A percentile compares a stretch with the other conserved stretches of the same genome.
Conservation (phyloP, 2,888 invertebrate genomes). For the Polymixis flavicincta region DNA sequence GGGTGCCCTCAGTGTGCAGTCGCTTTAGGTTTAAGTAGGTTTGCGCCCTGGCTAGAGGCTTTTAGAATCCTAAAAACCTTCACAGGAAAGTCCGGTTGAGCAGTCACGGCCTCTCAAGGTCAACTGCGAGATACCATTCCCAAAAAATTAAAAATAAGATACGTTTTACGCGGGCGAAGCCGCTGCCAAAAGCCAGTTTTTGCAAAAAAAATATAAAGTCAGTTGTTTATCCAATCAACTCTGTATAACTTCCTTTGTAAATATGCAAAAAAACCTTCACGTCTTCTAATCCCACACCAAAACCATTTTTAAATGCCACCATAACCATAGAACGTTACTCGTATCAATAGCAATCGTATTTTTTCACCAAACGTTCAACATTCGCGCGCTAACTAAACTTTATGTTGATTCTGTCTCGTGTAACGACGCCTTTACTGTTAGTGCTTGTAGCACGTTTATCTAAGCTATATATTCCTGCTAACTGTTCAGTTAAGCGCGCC, state of each 20-base stretch:
- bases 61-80: no score
- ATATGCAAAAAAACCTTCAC: not conserved
- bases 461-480: constrained; percentile 65
- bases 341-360: constrained; percentile 40
- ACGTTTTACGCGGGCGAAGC: no score
- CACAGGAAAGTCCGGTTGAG: no score
- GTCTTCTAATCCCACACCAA: not conserved
- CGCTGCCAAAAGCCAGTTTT: no score
- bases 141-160: no score
- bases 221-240: no score
- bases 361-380: constrained; percentile 42
- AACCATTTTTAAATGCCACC: not conserved
- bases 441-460: constrained; percentile 66
- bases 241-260: not conserved
- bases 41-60: no score
- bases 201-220: no score
- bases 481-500: constrained; percentile 65
- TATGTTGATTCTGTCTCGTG: constrained; percentile 60
- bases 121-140: no score
- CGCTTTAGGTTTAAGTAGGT: no score
- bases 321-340: constrained; percentile 32
- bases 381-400: constrained; percentile 41
- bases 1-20: no score
- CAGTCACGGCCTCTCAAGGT: no score
- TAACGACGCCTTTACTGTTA: constrained; percentile 60